A percentile compares a stretch with the other conserved stretches of the same genome.
phyloP scores from a whole-genome alignment of 2,113 vertebrate species.

The Trematomus loennbergii region DNA sequence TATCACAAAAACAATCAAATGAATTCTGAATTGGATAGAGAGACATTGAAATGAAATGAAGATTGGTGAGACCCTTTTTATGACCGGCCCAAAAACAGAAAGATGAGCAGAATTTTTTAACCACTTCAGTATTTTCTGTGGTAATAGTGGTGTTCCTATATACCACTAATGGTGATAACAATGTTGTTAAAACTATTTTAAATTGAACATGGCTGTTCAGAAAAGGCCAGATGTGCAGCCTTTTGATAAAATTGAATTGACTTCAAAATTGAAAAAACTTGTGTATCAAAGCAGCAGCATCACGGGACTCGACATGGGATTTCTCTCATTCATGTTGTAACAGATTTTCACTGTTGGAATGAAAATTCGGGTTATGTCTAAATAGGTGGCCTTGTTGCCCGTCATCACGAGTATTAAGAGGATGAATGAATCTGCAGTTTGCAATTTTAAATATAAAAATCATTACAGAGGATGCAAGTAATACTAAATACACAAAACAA shows the following conservation, averaged over 20 bases:
- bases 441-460: not conserved
- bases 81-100: not conserved
- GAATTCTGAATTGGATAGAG: too few species aligned
- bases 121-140: not conserved
- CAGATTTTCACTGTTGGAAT: not conserved
- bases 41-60: not conserved
- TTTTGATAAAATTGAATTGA: too few species aligned
- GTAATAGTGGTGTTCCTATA: too few species aligned
- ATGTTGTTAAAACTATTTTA: too few species aligned
- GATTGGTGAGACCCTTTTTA: not conserved
- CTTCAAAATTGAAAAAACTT: too few species aligned
- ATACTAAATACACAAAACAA: not conserved
- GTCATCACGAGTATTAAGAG: not conserved
- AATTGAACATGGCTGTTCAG: too few species aligned
- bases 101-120: not conserved
- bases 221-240: too few species aligned
- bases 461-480: not conserved
- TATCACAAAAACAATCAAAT: not conserved
- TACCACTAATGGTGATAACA: too few species aligned
- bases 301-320: not conserved
- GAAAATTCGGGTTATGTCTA: too few species aligned
- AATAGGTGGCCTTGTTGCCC: too few species aligned
- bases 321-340: not conserved
- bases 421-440: not conserved
- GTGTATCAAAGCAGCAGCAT: not conserved